Base-by-base conservation (phyloP, 2,113 vertebrate genomes). In the Pluvianellus socialis region DNA sequence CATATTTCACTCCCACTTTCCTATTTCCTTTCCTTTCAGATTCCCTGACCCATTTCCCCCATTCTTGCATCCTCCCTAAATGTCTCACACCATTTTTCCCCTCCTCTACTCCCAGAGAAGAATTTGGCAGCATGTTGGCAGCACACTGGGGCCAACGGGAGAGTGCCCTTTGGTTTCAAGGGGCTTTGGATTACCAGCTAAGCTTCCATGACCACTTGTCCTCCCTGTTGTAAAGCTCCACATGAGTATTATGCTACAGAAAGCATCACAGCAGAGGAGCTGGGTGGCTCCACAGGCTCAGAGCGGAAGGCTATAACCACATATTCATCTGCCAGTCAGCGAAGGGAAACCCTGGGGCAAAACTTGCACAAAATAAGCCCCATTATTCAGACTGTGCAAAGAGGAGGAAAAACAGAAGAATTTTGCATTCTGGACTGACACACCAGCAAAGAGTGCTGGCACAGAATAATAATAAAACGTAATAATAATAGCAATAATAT, bases 401-500 rank as follows among this genome's bases (percentile, higher is more conserved):
- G 38, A 32, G 62, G n/a, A 90, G 55, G 77, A 92, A 94, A 89
- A 92, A 2, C 26, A 92, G 73, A 83, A 82, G 70, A 94, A 87
- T 91, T 97, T 79, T 94, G 70, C 80, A 79, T 92, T 95, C 77
- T 70, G 71, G 53, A 86, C 67, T 92, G 86, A 92, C 84, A 91
- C 47, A 85, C 62, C n/a, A 82, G 61, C n/a, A 92, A 94, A 94
- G 77, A 95, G 23, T 52, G 58, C 45, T 89, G 77, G 84, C 70
- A 73, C 16, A 53, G 80, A 97, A 94, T 92, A 96, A 84, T 88
- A 84, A 55, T 88, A 87, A 44, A 44, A 44, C 47, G 15, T 38
- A 42, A 91, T 93, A 95, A 96, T 96, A 94, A 95, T 71, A 92
- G 76, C 85, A 96, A 93, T 95, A 92, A 94, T 91, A 92, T 96